Conservation (phyloP, 1,140 invertebrate species). For the Drosophila quadrilineata region DNA sequence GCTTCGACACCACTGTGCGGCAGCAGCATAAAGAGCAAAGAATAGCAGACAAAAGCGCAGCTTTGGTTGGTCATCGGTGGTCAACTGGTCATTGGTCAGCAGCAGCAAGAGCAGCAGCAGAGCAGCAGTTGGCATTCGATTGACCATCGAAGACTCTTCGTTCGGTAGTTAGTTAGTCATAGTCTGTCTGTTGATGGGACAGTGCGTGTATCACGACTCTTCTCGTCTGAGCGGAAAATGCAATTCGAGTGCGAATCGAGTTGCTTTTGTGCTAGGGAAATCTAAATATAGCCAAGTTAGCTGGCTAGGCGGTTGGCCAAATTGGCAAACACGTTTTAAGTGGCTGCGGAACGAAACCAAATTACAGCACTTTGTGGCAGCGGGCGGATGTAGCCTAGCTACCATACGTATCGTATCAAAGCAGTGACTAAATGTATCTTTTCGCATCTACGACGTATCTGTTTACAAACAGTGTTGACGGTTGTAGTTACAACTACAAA, state of each 20-base stretch:
- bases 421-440: no score
- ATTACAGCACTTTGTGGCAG: conserved; percentile 37
- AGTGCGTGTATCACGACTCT: no score
- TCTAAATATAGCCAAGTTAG: conserved; percentile 33
- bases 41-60: conserved; percentile 24
- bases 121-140: no score
- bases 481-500: neutral
- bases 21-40: conserved; percentile 21
- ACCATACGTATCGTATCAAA: conserved; percentile 5
- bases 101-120: conserved; percentile 32
- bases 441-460: conserved; percentile 13
- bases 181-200: conserved; percentile 26
- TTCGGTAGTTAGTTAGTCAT: conserved; percentile 6
- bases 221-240: conserved; percentile 28
- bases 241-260: neutral
- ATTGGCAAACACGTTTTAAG: conserved; percentile 40
- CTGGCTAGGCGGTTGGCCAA: no score
- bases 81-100: conserved; percentile 24
- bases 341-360: conserved; percentile 9
- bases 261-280: conserved; percentile 4
- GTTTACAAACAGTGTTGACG: conserved; percentile 2
- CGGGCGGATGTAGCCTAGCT: conserved; percentile 17
- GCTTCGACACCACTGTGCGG: conserved; percentile 9
- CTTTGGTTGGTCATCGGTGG: conserved; percentile 23
- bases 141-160: no score